Evolutionary conservation across 2,888 invertebrate species (phyloP).

Genomic region (Dolomedes plantarius): DNA sequence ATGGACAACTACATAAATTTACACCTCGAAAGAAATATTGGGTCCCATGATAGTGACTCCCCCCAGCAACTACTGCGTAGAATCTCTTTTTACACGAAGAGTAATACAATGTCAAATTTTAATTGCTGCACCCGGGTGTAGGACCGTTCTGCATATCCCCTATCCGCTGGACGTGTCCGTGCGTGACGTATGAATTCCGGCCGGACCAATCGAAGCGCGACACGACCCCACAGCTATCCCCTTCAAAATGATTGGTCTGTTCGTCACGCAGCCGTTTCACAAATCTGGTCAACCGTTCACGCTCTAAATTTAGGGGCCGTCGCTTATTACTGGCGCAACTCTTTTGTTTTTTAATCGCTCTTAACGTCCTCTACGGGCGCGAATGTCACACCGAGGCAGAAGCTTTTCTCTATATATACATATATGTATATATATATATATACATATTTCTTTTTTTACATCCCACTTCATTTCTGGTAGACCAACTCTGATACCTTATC

Average conservation of each 20-base stretch:
- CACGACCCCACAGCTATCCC: slow-evolving; percentile 15
- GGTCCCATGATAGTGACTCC: too few relatives aligned
- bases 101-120: too few relatives aligned
- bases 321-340: not conserved
- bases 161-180: slow-evolving; percentile 25
- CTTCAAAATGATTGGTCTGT: slow-evolving; percentile 39
- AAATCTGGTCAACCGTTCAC: slow-evolving; percentile 40
- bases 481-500: too few relatives aligned
- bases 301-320: slow-evolving; percentile 36
- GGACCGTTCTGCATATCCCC: not conserved
- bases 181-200: slow-evolving; percentile 61
- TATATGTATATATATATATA: too few relatives aligned
- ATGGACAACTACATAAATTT: too few relatives aligned
- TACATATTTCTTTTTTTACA: too few relatives aligned
- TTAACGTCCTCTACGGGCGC: not conserved
- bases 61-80: too few relatives aligned
- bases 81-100: too few relatives aligned
- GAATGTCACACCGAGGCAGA: not conserved
- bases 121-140: too few relatives aligned
- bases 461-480: too few relatives aligned
- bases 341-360: not conserved
- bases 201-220: slow-evolving; percentile 59
- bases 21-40: too few relatives aligned
- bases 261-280: slow-evolving; percentile 13
- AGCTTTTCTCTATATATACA: too few relatives aligned